A percentile compares a stretch with the other conserved stretches of the same genome.
phyloP scores from a whole-genome alignment of 2,797 vertebrate genomes.

The Microctenopoma steveboyesi region DNA sequence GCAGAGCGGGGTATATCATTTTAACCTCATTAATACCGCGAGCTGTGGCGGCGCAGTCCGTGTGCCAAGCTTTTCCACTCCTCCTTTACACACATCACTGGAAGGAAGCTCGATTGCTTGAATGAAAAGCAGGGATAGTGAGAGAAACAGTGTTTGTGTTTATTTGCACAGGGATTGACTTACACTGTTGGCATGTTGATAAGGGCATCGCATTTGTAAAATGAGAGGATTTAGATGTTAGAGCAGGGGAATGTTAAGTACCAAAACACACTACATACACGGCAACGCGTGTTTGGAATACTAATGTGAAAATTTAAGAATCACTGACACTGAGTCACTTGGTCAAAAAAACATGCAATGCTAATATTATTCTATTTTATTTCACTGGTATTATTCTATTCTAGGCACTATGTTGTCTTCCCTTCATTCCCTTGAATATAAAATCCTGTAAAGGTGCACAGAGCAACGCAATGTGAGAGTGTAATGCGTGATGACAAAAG shows the following conservation, averaged over 20 bases:
- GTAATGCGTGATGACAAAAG: slow-evolving; percentile 50
- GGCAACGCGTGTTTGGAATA: slow-evolving; percentile 12
- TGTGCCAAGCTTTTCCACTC: slow-evolving; percentile 52
- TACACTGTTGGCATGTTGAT: slow-evolving; percentile 61
- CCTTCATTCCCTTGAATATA: background rate
- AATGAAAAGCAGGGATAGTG: slow-evolving; percentile 15
- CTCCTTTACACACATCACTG: slow-evolving; percentile 47
- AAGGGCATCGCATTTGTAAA: slow-evolving; percentile 41
- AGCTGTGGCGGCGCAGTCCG: slow-evolving; percentile 40
- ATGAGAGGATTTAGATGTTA: slow-evolving; percentile 49
- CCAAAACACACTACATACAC: slow-evolving; percentile 6
- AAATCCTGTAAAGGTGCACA: slow-evolving; percentile 17
- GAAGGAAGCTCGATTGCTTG: slow-evolving; percentile 39
- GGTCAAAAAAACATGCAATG: background rate
- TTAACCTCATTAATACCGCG: slow-evolving; percentile 73
- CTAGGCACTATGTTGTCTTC: background rate
- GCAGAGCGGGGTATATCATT: slow-evolving; percentile 62
- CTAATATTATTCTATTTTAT: background rate
- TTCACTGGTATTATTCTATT: background rate
- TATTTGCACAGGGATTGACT: slow-evolving; percentile 59
- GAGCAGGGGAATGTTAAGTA: slow-evolving; percentile 19
- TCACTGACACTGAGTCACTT: slow-evolving; percentile 8
- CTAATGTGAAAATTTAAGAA: slow-evolving; percentile 31
- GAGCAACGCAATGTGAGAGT: background rate
- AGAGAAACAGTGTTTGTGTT: slow-evolving; percentile 47